phyloP scores from a whole-genome alignment of 1,140 invertebrate species.

The Ericerus pela region DNA sequence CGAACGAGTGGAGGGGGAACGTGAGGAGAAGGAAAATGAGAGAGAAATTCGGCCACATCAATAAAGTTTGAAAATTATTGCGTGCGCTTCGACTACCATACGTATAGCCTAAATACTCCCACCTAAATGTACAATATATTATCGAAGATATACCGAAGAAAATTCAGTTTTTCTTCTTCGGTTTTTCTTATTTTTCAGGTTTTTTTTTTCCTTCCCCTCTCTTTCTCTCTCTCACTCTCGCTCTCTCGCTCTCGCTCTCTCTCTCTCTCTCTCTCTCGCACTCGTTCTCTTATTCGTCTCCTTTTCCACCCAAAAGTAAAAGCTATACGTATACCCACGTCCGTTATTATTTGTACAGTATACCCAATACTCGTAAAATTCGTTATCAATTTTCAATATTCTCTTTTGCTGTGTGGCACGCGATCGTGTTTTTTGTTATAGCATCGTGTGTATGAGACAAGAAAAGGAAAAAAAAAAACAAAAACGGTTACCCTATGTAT shows the following conservation, averaged over 20 bases:
- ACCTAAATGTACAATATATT: neutral
- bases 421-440: too few relatives aligned
- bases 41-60: slow-evolving; percentile 3
- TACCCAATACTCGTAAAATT: too few relatives aligned
- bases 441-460: too few relatives aligned
- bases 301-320: too few relatives aligned
- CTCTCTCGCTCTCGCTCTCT: neutral
- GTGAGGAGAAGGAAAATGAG: neutral
- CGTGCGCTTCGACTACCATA: neutral
- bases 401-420: too few relatives aligned
- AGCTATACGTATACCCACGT: too few relatives aligned
- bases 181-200: slow-evolving; percentile 2
- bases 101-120: too few relatives aligned
- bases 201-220: neutral
- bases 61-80: neutral
- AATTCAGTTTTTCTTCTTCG: neutral
- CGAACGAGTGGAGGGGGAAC: neutral
- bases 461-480: too few relatives aligned
- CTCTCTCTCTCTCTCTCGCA: neutral
- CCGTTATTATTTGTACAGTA: too few relatives aligned
- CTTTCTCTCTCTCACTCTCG: neutral
- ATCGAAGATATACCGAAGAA: neutral
- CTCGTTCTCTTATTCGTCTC: too few relatives aligned
- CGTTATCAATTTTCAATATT: too few relatives aligned
- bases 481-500: too few relatives aligned